Base-by-base conservation (phyloP, 64 coral and sea anemone genomes). In the Actinia equina region DNA sequence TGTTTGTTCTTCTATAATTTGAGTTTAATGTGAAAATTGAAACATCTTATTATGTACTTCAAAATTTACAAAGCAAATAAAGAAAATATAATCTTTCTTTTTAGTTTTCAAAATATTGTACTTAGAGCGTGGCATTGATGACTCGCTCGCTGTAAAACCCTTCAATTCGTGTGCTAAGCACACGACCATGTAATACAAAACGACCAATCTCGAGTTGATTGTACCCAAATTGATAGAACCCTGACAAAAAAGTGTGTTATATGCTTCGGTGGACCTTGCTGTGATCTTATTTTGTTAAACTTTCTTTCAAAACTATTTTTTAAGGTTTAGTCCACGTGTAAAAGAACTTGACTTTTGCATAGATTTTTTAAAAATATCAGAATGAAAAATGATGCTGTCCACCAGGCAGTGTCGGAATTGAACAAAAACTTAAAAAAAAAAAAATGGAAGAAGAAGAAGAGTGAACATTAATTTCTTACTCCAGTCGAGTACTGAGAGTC, bases 41-140 rank as follows among this genome's bases (percentile, higher is more conserved):
- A 74, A 74, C 69, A 74, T 74, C 14, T 74, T 74, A 74, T 74
- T 74, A 41, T 42, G 69, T 74, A 74, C 69, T 74, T 74, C 7
- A 74, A 74, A 74, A 74, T 74, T 41, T 27, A 41, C 69, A 74
- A 23, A 30, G n/a, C 26, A 74, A 74, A 15, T 74, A 12, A 74
- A 74, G 62, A 65, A 65, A 65, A 25, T 65, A 65, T 65, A 20
- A 30, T 74, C 10, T 74, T 74, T 74, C 9, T 30, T 74, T 26
- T 30, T 9, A 74, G 69, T 74, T 74, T 65, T 65, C 62, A 65
- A 65, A 65, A 65, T 65, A 65, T 65, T 65, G n/a, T 65, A 65
- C 19, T 23, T 65, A n/a, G 62, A n/a, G 30, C 30, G 30, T 37
- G n/a, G 62, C 62, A 65, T n/a, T 5, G 19, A 23, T 65, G 62